Base-by-base conservation (phyloP, 2,888 invertebrate species). In the Pharmacophagus antenor region DNA sequence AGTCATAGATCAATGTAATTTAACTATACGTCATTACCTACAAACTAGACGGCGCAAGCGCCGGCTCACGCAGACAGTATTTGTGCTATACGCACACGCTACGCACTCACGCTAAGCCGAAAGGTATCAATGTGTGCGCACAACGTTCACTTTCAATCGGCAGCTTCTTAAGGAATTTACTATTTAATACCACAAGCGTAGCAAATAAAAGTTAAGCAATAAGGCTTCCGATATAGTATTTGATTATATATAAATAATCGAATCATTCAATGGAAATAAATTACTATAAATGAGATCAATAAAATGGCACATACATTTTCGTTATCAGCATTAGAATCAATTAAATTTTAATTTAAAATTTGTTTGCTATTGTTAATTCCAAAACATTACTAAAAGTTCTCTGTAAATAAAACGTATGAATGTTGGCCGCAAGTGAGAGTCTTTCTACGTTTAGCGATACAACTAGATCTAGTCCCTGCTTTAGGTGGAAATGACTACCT, bases 71-170 rank as follows among this genome's bases (percentile, higher is more conserved):
- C 47, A 18, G 8, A 15, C 21, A 50, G n/a, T 27, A 50, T 8
- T 22, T 50, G 18, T n/a, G 21, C 25, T 6, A n/a, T 15, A 41
- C n/a, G n/a, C 15, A 41, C 41, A 41, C 27, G 27, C 8, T 10
- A 1, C 27, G n/a, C 41, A 41, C 41, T n/a, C 17, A 37, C 17
- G 49, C 47, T 15, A 23, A 31, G 25, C 42, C 18, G 15, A 12
- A 20, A 23, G 48, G 18, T 22, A 17, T 22, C 25, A 0, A 15
- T 54, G 54, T 60, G 50, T 31, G 59, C 41, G 54, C 22, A 42
- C 27, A 20, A 55, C 53, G 44, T 50, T 60, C 59, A 60, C 59
- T 60, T 60, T 60, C 55, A 50, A 60, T 60, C 42, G 41, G 15
- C 2, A 50, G 46, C 44, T 50, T 60, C 20, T 52, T 54, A 44